Conservation (phyloP, 2,888 invertebrate species). For the Meiosimyza decipiens region DNA sequence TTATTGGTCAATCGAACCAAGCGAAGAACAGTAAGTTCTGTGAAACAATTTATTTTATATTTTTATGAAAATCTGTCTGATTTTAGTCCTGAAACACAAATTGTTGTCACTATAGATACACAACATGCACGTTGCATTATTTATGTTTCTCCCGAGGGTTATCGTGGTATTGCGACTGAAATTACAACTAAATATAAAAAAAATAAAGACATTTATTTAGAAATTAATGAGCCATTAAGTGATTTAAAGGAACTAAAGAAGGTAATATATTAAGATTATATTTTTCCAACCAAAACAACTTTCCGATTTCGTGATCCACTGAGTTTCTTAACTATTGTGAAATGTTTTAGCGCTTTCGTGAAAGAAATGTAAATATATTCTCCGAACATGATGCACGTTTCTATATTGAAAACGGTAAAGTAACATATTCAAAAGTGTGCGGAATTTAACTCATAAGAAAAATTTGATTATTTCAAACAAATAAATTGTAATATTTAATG, state of each 20-base stretch:
- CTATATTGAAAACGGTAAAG: constrained; percentile 57
- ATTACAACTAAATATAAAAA: constrained; percentile 46
- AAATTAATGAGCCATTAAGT: constrained; percentile 51
- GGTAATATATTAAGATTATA: constrained; percentile 41
- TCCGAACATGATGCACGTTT: constrained; percentile 57
- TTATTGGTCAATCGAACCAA: constrained; percentile 57
- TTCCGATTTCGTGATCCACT: too few species aligned
- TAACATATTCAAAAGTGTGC: background rate
- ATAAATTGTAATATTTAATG: too few species aligned
- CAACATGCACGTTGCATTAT: constrained; percentile 54
- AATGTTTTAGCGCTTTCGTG: constrained; percentile 49
- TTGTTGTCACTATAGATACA: constrained; percentile 54
- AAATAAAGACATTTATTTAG: constrained; percentile 53
- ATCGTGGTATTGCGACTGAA: constrained; percentile 55
- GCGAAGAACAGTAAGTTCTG: constrained; percentile 51
- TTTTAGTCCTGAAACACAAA: constrained; percentile 52
- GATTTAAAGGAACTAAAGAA: constrained; percentile 55
- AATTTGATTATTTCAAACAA: too few species aligned
- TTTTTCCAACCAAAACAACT: background rate
- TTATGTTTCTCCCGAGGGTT: constrained; percentile 52
- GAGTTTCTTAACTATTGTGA: too few species aligned
- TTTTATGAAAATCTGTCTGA: background rate
- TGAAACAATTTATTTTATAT: constrained; percentile 1
- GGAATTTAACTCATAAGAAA: too few species aligned
- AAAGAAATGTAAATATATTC: constrained; percentile 60